Evolutionary conservation across 2,797 vertebrate genomes (phyloP), one percentile per base, ranked within the genome.

Genomic region (Sebastes hubbsi): DNA sequence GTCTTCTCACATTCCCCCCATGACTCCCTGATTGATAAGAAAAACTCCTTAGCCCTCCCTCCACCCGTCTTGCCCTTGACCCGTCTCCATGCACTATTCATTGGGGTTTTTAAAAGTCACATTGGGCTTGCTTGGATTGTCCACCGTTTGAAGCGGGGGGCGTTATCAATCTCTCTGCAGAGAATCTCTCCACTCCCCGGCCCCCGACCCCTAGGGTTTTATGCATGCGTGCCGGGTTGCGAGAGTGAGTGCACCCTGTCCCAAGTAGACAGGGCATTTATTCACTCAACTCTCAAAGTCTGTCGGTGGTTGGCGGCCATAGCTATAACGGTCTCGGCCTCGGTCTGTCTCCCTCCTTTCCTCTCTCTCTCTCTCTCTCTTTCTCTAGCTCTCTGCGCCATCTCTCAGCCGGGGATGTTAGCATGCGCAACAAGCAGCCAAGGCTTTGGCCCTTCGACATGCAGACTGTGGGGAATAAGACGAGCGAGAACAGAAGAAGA

Each of bases 121-220:
- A 93, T 94, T 92, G 90, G 88, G 84, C 91, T 90, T 84, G 88
- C 91, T 93, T 91, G 93, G 92, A 95, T 93, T 93, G 94, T 95
- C 93, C 84, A 73, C 90, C 72, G 87, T 91, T 89, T 88, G 91
- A 95, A 93, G 89, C 81, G 2, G 65, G 87, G 88, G 90, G 88
- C 73, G 74, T 94, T 95, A 95, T 95, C 94, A 95, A 96, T 96
- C 94, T 95, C 92, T 92, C 93, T 91, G 91, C 88, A 86, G 91
- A 93, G 89, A 87, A 90, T 91, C 87, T 89, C 89, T 88, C 78
- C 71, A 36, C 90, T 89, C 82, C 67, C 76, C 62, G 77, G 87
- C 88, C 88, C 82, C 72, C 83, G 83, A 89, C 93, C 90, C 89
- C 89, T 80, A 82, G 87, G 91, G 91, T 94, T 94, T 95, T 95